These are phyloP conservation scores for Cebus imitator DNA, from an alignment of 2,113 vertebrate genomes.

Conservation along the genomic window DNA sequence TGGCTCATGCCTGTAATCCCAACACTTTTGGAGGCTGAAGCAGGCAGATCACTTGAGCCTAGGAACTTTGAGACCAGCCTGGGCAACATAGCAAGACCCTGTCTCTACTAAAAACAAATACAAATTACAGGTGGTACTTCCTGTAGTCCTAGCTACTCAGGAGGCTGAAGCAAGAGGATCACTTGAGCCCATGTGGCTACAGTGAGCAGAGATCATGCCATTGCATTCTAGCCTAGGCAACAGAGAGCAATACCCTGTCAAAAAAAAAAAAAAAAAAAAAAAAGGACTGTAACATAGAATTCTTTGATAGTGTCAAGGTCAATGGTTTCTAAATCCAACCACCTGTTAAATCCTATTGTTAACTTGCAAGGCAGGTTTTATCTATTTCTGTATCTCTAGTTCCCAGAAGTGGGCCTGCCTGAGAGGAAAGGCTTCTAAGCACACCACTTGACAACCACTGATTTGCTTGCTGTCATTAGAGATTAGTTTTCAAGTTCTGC, in stretches of 20 bases:
- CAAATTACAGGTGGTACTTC: not conserved
- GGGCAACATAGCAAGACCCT: not conserved
- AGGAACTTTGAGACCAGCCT: not conserved
- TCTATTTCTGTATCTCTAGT: too few relatives aligned
- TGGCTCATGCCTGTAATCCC: not conserved
- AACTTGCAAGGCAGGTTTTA: too few relatives aligned
- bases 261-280: too few relatives aligned
- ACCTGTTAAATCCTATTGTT: not conserved
- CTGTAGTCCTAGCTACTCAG: not conserved
- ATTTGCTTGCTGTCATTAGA: not conserved
- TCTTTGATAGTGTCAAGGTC: not conserved
- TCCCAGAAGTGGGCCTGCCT: too few relatives aligned
- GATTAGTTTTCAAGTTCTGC: not conserved
- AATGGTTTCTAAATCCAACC: not conserved
- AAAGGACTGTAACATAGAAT: not conserved
- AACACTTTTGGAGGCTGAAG: not conserved
- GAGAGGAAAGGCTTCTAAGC: too few relatives aligned
- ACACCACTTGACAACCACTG: not conserved
- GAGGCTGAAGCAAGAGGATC: not conserved
- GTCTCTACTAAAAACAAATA: not conserved
- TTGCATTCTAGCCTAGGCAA: not conserved
- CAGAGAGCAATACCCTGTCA: not conserved
- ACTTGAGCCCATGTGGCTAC: not conserved
- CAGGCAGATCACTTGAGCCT: not conserved
- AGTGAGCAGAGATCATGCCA: not conserved